phyloP scores from a whole-genome alignment of 2,888 invertebrate species.

The Microctonus aethiopoides region DNA sequence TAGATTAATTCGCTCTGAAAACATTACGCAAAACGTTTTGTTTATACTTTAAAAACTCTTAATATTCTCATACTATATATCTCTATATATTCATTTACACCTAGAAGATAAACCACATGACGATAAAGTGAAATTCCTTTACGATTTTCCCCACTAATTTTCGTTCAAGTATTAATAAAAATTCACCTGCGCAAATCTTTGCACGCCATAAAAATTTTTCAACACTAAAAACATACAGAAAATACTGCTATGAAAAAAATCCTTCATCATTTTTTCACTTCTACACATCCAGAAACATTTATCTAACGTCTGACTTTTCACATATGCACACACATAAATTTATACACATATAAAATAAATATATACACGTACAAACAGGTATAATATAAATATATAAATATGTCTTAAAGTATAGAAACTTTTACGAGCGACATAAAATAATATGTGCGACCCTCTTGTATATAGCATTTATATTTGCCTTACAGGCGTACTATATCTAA shows the following conservation, averaged over 20 bases:
- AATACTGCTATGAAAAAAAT: not conserved
- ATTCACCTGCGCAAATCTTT: not conserved
- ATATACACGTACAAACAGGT: not conserved
- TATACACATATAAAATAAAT: not conserved
- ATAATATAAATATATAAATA: not conserved
- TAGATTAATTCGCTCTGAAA: slow-evolving; percentile 37
- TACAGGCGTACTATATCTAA: not conserved
- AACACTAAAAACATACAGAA: not conserved
- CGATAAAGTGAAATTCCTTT: not conserved
- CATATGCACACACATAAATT: not conserved
- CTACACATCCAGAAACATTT: not conserved
- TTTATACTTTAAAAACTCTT: slow-evolving; percentile 25
- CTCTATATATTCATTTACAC: not conserved
- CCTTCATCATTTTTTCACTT: not conserved
- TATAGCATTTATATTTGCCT: slow-evolving; percentile 15
- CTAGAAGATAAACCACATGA: not conserved
- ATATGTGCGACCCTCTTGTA: slow-evolving; percentile 37
- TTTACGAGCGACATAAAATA: slow-evolving; percentile 46
- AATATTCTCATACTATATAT: not conserved
- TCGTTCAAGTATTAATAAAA: not conserved
- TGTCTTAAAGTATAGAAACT: slow-evolving; percentile 9
- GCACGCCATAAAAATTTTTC: not conserved
- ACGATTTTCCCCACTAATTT: not conserved
- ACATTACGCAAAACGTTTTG: slow-evolving; percentile 20
- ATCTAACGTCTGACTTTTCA: not conserved